Evolutionary conservation across 2,797 vertebrate genomes (phyloP), one percentile per base, ranked within the genome.

Genomic region (Lophotriccus pileatus): DNA sequence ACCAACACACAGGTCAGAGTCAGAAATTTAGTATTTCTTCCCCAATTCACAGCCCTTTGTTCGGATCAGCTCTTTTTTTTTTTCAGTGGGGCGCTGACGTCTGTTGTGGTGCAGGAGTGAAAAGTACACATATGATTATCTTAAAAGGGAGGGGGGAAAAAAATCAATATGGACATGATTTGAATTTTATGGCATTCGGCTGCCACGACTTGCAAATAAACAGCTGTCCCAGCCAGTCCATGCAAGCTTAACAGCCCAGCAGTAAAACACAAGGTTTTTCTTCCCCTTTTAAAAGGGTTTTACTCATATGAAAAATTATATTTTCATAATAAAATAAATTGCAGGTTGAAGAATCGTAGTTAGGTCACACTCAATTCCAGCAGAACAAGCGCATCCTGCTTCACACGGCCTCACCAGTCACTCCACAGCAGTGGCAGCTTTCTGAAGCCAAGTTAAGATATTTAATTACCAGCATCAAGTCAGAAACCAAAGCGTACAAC

Each of bases 391-490:
- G 15, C 52, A 52, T 90, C 87, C 81, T 93, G 76, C 91, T 94
- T 76, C 84, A 62, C 82, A 60, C 10, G n/a, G 88, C 84, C 55
- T 78, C 81, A 59, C 79, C 44, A 93, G 73, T 81, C 74, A 78
- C 84, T 78, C 89, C 66, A 36, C 10, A 5, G 59, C 82, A 66
- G 86, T 36, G 66, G 84, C 86, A 94, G 93, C 84, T 89, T 90
- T 89, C 83, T 4, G 3, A 92, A 96, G 88, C 89, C 90, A 87
- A 74, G 91, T 55, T 73, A 50, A 85, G 89, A 70, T 89, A 92
- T 92, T 94, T 87, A 95, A 96, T 95, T 90, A 90, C 85, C 90
- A 90, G 72, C 82, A 95, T 82, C 83, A 81, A 94, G 94, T 84
- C 90, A 90, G 92, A 94, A 94, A 94, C 76, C 63, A 50, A 94